Conservation (phyloP, 2,888 invertebrate genomes). For the Zele albiditarsus region DNA sequence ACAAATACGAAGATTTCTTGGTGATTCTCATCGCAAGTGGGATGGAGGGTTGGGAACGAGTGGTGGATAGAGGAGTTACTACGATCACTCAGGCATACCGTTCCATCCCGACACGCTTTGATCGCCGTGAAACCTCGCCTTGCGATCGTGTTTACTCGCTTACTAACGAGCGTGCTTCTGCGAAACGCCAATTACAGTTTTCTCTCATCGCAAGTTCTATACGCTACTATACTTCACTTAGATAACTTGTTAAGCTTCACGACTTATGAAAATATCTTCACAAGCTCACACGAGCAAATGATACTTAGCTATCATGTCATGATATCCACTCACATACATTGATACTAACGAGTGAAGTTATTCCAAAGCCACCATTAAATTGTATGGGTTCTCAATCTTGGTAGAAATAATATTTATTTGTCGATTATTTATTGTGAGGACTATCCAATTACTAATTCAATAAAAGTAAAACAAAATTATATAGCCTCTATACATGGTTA, state of each 20-base stretch:
- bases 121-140: slow-evolving; percentile 40
- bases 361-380: background rate
- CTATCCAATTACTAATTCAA: background rate
- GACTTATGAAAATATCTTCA: slow-evolving; percentile 4
- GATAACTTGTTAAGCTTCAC: slow-evolving; percentile 46
- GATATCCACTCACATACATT: background rate
- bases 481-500: background rate
- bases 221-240: slow-evolving; percentile 35
- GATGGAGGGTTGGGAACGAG: background rate
- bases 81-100: slow-evolving; percentile 34
- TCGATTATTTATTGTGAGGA: background rate
- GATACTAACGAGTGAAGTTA: background rate
- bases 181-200: slow-evolving; percentile 51
- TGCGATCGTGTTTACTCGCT: slow-evolving; percentile 45
- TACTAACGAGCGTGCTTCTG: slow-evolving; percentile 50
- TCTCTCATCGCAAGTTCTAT: slow-evolving; percentile 30
- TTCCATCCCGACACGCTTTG: slow-evolving; percentile 34
- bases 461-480: background rate
- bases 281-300: background rate
- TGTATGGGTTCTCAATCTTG: background rate
- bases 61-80: slow-evolving; percentile 1
- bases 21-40: background rate
- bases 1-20: slow-evolving; percentile 12
- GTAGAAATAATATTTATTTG: background rate
- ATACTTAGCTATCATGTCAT: background rate